These are phyloP conservation scores for Iphiclides podalirius DNA, from an alignment of 2,888 invertebrate genomes.

Conservation along the genomic window DNA sequence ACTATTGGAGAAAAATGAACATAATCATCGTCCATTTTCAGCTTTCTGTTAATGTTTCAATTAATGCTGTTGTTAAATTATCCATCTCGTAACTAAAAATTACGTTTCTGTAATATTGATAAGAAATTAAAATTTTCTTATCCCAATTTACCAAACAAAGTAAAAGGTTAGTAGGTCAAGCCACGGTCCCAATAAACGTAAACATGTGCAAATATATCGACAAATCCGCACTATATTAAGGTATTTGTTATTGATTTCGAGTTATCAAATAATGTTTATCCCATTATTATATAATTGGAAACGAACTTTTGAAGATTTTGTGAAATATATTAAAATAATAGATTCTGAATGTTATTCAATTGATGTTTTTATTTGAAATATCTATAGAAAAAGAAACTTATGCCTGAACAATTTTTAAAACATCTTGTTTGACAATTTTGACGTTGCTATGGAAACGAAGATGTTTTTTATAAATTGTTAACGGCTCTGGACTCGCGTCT, in stretches of 20 bases:
- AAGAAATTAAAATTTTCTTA: background rate
- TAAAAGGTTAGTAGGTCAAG: conserved; percentile 48
- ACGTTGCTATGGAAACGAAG: conserved; percentile 48
- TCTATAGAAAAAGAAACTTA: too few species aligned
- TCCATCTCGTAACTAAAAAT: conserved; percentile 6
- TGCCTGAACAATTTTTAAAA: too few species aligned
- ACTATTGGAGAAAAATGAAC: conserved; percentile 31
- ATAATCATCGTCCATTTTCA: conserved; percentile 50
- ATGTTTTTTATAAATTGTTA: too few species aligned
- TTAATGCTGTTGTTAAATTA: background rate
- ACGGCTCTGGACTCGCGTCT: too few species aligned
- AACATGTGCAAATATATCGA: conserved; percentile 44
- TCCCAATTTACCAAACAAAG: conserved; percentile 39
- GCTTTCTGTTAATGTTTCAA: conserved; percentile 26
- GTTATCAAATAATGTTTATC: too few species aligned
- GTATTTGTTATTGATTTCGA: too few species aligned
- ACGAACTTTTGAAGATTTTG: too few species aligned
- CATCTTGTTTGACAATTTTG: conserved; percentile 36
- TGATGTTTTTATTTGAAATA: too few species aligned
- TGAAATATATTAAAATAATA: too few species aligned
- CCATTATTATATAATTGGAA: too few species aligned
- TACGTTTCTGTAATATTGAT: background rate
- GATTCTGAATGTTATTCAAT: too few species aligned
- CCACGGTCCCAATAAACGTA: conserved; percentile 18
- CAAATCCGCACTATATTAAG: conserved; percentile 40